Evolutionary conservation across 2,888 invertebrate species (phyloP), one percentile per base, ranked within the genome.

Genomic region (Imbricaverruca yamaguchii): DNA sequence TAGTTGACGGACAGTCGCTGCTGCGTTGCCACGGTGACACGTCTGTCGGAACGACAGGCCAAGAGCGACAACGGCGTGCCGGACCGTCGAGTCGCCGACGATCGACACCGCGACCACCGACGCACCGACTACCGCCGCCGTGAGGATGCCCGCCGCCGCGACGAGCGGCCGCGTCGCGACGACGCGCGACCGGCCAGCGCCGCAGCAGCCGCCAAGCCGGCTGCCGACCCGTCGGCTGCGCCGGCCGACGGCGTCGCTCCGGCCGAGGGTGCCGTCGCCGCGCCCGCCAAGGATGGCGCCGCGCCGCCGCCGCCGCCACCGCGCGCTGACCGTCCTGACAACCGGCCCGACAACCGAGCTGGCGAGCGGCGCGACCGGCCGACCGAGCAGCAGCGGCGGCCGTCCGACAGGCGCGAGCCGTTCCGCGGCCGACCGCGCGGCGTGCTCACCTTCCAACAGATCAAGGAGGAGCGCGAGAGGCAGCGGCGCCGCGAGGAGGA

Each of bases 401-500:
- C 23, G 25, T 18, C 57, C 59, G 18, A 23, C 13, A 59, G 57
- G 55, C 55, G 39, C 21, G 74, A 39, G 57, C 53, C 4, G 39
- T 18, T 25, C 21, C 57, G 80, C 21, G 12, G 77, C 18, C n/a
- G 21, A 11, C 23, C 15, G 55, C 57, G 56, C 23, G 81, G 53
- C 10, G 80, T 67, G 57, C 80, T 67, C 57, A 81, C 78, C 21
- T 25, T 61, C 21, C 15, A 25, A 13, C 82, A 84, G 83, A 84
- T 84, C 56, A 86, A 92, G 92, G 92, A 92, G 85, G 93, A 93
- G 87, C 90, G 93, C 56, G 93, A 93, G 85, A 89, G 91, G 63
- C 92, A 93, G 82, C 89, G 93, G 59, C 89, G 92, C 39, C 91
- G 95, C 77, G 93, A 95, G 85, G 90, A 93, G 8, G 93, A 94